Base-by-base conservation (phyloP, 2,113 vertebrate genomes). In the Chamaetylas fuelleborni region DNA sequence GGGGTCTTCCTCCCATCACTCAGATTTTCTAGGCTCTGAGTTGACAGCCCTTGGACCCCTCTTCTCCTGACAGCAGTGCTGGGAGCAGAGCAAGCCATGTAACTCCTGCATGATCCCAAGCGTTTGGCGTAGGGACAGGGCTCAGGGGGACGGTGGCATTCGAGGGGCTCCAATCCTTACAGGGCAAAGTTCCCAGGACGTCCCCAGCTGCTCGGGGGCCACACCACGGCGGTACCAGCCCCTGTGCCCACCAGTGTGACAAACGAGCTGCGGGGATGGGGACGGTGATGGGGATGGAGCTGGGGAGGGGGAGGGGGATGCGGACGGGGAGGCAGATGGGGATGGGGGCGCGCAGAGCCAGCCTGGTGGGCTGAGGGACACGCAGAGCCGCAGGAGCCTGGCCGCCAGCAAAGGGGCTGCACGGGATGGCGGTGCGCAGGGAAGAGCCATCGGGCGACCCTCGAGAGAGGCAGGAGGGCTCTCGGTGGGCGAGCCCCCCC, bases 61-160 rank as follows among this genome's bases (percentile, higher is more conserved):
- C 10, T n/a, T 25, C 20, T 62, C 25, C 73, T 9, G 34, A 12
- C 36, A 73, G 53, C 0, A 0, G 15, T 23, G 72, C 43, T 4
- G 4, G 31, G 64, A 61, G 64, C 57, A 56, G 61, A 66, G 25
- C 43, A 5, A 36, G 38, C 6, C 57, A 18, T 36, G 25, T 9
- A 26, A 5, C 33, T 25, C 47, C 64, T 9, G 79, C 38, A 0
- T 2, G 23, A 42, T 12, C 50, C 57, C 72, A 5, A 34, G 24
- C 72, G 24, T 36, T 51, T 61, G 11, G 47, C 3, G 0, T 0
- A 6, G 67, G 54, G 72, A 74, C 38, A 5, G 64, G 34, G 24
- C 82, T 38, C 66, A 3, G 1, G 19, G 12, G 45, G 14, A 26
- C 0, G 0, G 26, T 0, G 11, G 7, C 72, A 9, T 4, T 2